Conservation (phyloP, 92 coral and sea anemone species). For the Zoanthus solanderi region DNA sequence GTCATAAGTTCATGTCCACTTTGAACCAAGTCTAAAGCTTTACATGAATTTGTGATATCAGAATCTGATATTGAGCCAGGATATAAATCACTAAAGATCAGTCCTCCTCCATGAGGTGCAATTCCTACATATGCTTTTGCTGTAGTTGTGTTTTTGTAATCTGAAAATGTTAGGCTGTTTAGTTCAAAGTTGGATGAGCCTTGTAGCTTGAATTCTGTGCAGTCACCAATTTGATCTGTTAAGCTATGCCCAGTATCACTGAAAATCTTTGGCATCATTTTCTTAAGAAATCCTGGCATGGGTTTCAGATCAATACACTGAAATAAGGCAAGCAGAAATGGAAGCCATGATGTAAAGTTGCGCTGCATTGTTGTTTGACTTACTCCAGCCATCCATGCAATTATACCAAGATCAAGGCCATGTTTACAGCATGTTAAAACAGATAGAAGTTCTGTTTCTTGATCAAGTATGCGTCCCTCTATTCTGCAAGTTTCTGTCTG, state of each 20-base stretch:
- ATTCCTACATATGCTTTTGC: not conserved
- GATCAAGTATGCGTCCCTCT: slow-evolving; percentile 4
- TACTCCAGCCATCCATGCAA: slow-evolving; percentile 42
- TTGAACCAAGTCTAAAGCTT: slow-evolving; percentile 25
- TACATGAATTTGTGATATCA: slow-evolving; percentile 46
- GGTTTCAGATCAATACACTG: slow-evolving; percentile 41
- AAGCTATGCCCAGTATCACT: too few species aligned
- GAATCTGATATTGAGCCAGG: slow-evolving; percentile 34
- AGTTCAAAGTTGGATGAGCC: not conserved
- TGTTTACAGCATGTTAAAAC: slow-evolving; percentile 40
- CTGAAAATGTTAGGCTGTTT: slow-evolving; percentile 9
- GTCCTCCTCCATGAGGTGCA: not conserved
- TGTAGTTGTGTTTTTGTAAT: slow-evolving; percentile 19
- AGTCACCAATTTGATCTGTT: not conserved
- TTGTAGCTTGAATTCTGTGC: not conserved
- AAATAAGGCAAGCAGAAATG: not conserved
- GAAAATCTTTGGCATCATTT: not conserved
- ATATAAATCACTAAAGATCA: not conserved
- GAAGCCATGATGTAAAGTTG: slow-evolving; percentile 22
- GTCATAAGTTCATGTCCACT: slow-evolving; percentile 13
- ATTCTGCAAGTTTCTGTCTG: not conserved
- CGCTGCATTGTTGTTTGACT: slow-evolving; percentile 24
- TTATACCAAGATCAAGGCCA: slow-evolving; percentile 35
- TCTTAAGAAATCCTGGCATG: slow-evolving; percentile 32
- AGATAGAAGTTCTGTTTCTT: slow-evolving; percentile 11